Percentiles rank a stretch among this genome's conserved stretches.
Evolutionary conservation across 1,140 invertebrate genomes (phyloP).

Genomic region (Procambarus clarkii): DNA sequence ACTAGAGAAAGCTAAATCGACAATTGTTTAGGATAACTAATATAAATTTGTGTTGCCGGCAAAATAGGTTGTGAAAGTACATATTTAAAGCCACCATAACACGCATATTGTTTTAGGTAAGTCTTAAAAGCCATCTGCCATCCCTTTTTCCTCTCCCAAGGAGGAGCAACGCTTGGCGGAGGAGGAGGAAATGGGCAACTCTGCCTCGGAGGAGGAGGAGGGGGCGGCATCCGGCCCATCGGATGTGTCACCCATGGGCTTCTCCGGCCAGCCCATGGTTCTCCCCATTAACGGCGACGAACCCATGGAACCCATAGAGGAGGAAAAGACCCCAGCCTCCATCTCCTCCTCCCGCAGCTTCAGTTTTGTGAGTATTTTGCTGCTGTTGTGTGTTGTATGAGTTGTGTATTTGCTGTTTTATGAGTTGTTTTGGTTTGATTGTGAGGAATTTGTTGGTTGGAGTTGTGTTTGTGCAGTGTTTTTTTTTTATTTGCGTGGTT

Average conservation of each 20-base stretch:
- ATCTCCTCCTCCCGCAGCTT: slow-evolving; percentile 64
- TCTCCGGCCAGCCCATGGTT: slow-evolving; percentile 35
- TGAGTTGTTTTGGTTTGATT: too few relatives aligned
- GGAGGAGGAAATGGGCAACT: neutral
- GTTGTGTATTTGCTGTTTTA: too few relatives aligned
- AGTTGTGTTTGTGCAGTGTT: too few relatives aligned
- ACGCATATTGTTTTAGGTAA: too few relatives aligned
- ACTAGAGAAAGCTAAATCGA: too few relatives aligned
- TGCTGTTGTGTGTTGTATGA: too few relatives aligned
- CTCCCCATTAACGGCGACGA: slow-evolving; percentile 56
- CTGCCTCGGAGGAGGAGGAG: slow-evolving; percentile 5
- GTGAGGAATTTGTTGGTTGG: too few relatives aligned
- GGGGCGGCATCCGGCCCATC: neutral
- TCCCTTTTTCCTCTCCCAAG: neutral
- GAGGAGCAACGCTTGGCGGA: slow-evolving; percentile 53
- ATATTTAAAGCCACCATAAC: too few relatives aligned
- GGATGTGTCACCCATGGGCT: neutral
- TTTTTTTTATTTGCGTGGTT: too few relatives aligned
- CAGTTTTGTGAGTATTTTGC: slow-evolving; percentile 48
- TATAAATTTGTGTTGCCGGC: too few relatives aligned
- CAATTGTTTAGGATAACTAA: too few relatives aligned
- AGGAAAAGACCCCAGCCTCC: slow-evolving; percentile 60
- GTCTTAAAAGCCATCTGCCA: neutral
- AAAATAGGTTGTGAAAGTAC: too few relatives aligned
- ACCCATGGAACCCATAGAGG: slow-evolving; percentile 59